Base-by-base conservation (phyloP, 2,888 invertebrate species). In the Tetheella fluctuosa region DNA sequence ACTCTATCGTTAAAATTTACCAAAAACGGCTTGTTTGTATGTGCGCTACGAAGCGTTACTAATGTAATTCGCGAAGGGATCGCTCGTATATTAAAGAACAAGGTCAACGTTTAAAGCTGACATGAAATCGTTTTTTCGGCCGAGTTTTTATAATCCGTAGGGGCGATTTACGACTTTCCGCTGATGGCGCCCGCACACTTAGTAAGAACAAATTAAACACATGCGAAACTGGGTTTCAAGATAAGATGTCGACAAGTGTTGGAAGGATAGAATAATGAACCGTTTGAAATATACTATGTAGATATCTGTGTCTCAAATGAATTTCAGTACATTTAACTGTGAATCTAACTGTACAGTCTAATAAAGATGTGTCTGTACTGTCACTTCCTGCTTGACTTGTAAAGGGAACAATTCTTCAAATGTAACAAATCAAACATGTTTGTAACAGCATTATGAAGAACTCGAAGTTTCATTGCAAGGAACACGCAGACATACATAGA, bases 61-160 rank as follows among this genome's bases (percentile, higher is more conserved):
- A 79, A 80, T 76, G 64, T 65, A 62, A 70, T 71, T 65, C 73
- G 70, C 71, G 66, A 73, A 77, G 74, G 75, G 76, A 70, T 74
- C 64, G 64, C 20, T 69, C 60, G 73, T 70, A 67, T 70, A 61
- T 68, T 71, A 68, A 67, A 65, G 62, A 67, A 63, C 81, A 85
- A 85, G 82, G 84, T 71, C 77, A 65, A 63, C 34, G 63, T 72
- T 78, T 71, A 75, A 68, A 64, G 63, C 62, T 62, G 65, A 63
- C 68, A 64, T 61, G 63, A 65, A 63, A 63, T 67, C 64, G 65
- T 58, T 58, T 52, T 52, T 30, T 58, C 10, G 30, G 23, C 34
- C 2, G 52, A 2, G 48, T 48, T 69, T 65, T 61, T 63, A 70
- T 42, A 57, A 54, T 25, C 62, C 58, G 52, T 42, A 61, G 58